Evolutionary conservation across 2,797 vertebrate species (phyloP), one percentile per base, ranked within the genome.

Genomic region (Pelobates cultripes): DNA sequence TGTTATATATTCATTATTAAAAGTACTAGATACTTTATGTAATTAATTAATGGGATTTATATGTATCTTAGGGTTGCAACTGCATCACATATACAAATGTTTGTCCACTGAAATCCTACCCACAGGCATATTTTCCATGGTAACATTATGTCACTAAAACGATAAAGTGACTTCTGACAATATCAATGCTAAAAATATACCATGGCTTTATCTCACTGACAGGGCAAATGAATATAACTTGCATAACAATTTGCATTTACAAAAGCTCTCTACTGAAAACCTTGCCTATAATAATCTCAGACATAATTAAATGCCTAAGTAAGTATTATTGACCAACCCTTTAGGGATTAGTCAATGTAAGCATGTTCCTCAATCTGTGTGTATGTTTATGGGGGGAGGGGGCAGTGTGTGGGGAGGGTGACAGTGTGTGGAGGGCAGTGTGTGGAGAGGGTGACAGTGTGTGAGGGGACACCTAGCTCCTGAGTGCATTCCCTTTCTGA

Each of bases 141-240:
- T 14, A 60, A 60, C 57, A n/a, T 4, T 4, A 60, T 70, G 68
- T 68, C 28, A 10, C 66, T 43, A 68, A 43, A 12, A 45, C 15
- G 43, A 70, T 45, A 45, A 7, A 45, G 3, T 44, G 43, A 45
- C 44, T 14, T 44, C 10, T 70, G 68, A 44, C 68, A 14, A n/a
- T 70, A 70, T n/a, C 7, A 43, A 41, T 70, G 68, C 68, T 70
- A 70, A 70, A 70, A 70, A 70, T 70, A 70, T 45, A 15, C 57
- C 15, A 60, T 60, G 12, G 5, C 10, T 5, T 51, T 10, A 2
- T 60, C 57, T 14, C 15, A 60, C 47, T 51, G 47, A 51, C 5
- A 51, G 5, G 10, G 47, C 47, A 51, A 51, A 51, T 51, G 57
- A 13, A 61, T 61, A 7, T 28, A 28, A 40, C 28, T 28, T 7